Percentiles rank a stretch among this genome's conserved stretches.
Conservation (phyloP, 1,140 invertebrate species). For the Plectrocnemia conspersa region DNA sequence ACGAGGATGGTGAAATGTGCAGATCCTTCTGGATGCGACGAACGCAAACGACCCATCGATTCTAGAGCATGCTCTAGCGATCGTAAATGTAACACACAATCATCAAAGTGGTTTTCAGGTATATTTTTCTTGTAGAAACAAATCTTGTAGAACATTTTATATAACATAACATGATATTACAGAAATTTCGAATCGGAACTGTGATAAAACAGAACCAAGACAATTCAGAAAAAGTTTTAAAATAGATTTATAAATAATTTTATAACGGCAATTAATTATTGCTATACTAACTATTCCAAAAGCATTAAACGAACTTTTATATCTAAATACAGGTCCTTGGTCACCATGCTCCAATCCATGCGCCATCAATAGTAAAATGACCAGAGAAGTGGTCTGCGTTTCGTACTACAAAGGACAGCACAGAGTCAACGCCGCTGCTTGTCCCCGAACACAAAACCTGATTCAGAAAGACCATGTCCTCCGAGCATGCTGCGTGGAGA, state of each 20-base stretch:
- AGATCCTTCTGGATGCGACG: slow-evolving; percentile 51
- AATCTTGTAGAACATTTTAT: too few relatives aligned
- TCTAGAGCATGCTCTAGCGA: slow-evolving; percentile 54
- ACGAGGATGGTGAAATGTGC: slow-evolving; percentile 60
- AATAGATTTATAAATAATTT: too few relatives aligned
- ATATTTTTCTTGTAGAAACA: slow-evolving; percentile 12
- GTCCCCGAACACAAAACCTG: slow-evolving; percentile 36
- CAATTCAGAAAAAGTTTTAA: too few relatives aligned
- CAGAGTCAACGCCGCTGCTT: slow-evolving; percentile 39
- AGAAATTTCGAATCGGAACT: too few relatives aligned
- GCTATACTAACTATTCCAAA: too few relatives aligned
- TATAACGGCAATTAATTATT: too few relatives aligned
- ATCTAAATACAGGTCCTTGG: slow-evolving; percentile 53
- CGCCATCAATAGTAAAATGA: slow-evolving; percentile 51
- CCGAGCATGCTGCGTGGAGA: slow-evolving; percentile 41
- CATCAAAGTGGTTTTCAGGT: slow-evolving; percentile 58
- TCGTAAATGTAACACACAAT: slow-evolving; percentile 53
- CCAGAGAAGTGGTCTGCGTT: slow-evolving; percentile 54
- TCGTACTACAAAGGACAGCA: slow-evolving; percentile 46
- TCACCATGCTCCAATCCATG: slow-evolving; percentile 60
- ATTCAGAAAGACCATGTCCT: slow-evolving; percentile 29
- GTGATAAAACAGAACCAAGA: too few relatives aligned
- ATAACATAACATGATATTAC: too few relatives aligned
- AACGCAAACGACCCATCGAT: slow-evolving; percentile 47
- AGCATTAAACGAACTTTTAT: too few relatives aligned